Base-by-base conservation (phyloP, 2,888 invertebrate genomes). In the Lasioglossum zephyrum region DNA sequence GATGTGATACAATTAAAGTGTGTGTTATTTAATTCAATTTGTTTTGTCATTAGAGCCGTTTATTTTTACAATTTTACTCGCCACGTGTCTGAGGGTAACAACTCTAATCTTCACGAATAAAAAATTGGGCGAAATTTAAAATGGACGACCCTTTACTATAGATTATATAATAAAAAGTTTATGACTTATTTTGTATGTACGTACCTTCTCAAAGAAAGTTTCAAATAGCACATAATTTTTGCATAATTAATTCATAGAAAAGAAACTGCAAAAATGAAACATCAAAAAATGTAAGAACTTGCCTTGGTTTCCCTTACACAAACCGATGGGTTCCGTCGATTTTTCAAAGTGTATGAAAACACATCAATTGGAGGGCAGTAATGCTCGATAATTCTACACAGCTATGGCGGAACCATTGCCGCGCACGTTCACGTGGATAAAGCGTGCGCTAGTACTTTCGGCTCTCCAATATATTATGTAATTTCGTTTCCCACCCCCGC, bases 321-420 rank as follows among this genome's bases (percentile, higher is more conserved):
- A n/a, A 22, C 9, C 22, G 11, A 73, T 26, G 70, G 39, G 49
- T 49, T 41, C 53, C 26, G 44, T 39, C 44, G 73, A 81, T 84
- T 89, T 82, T 82, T 77, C 73, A 81, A 79, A 81, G 63, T 44
- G 77, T 73, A 70, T 83, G 73, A 76, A 88, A 85, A 76, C 74
- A 73, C 78, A 81, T 74, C 72, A 81, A 63, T 77, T 53, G 80
- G 77, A 84, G 80, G 74, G 39, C 74, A 74, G 79, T 88, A 82
- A 78, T 86, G 81, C 66, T 70, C 60, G 70, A 60, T 82, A 77
- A 88, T 88, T 88, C 87, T 82, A 73, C 73, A 44, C 72, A 13
- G 66, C 47, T n/a, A 36, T 70, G 79, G 82, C 84, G 77, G 84
- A 88, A 88, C 82, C 69, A 73, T 77, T 63, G 39, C 49, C 36